Evolutionary conservation across 2,113 vertebrate species (phyloP).

Genomic region (Elachura formosa): DNA sequence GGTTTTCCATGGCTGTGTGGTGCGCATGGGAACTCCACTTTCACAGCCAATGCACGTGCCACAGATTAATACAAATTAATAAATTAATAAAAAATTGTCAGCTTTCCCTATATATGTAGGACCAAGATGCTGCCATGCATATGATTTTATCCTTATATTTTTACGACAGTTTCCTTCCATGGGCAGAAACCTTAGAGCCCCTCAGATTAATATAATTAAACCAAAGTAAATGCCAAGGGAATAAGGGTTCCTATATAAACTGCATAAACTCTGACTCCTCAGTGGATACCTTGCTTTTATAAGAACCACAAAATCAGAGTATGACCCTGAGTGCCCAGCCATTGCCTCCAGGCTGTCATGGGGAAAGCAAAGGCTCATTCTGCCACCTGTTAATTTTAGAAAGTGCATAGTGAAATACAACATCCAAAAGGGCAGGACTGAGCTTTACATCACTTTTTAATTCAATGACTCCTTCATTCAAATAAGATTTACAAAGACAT

Average conservation of each 20-base stretch:
- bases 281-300: not conserved
- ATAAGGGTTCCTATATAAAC: not conserved
- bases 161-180: not conserved
- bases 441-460: constrained; percentile 30
- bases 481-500: constrained; percentile 6
- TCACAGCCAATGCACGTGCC: not conserved
- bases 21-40: not conserved
- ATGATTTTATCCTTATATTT: not conserved
- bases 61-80: not conserved
- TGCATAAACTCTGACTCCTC: not conserved
- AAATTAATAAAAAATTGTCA: not conserved
- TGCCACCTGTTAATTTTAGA: not conserved
- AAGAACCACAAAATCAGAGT: not conserved
- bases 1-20: fast-evolving
- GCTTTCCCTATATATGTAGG: not conserved
- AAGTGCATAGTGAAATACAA: not conserved
- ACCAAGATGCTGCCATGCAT: not conserved
- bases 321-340: not conserved
- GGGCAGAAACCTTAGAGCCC: not conserved
- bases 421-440: not conserved
- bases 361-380: not conserved
- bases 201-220: not conserved
- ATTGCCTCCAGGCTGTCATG: not conserved
- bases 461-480: not conserved
- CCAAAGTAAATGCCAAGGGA: not conserved